These are phyloP conservation scores for Salticus scenicus DNA, from an alignment of 2,888 invertebrate genomes.

Conservation along the genomic window DNA sequence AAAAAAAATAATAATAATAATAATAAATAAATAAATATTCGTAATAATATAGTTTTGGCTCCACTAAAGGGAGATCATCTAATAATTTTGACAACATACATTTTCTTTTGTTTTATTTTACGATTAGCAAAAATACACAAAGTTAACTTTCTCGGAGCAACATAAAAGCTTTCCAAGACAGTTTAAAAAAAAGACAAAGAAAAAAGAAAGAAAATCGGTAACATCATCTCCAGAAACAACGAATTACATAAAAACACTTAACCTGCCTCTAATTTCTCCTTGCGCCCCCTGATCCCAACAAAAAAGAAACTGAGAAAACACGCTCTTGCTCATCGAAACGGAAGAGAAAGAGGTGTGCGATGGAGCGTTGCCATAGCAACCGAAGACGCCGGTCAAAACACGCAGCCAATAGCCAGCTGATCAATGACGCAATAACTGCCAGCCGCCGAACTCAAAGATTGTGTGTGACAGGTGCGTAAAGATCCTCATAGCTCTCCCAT, in stretches of 20 bases:
- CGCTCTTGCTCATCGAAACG: background rate
- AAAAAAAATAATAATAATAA: too few relatives aligned
- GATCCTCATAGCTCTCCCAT: too few relatives aligned
- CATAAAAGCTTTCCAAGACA: background rate
- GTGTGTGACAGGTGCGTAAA: background rate
- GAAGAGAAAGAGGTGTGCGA: slow-evolving; percentile 32
- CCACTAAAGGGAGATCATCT: too few relatives aligned
- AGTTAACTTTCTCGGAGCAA: background rate
- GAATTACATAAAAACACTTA: background rate
- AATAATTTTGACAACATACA: too few relatives aligned
- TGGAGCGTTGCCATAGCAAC: slow-evolving; percentile 49
- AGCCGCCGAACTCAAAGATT: slow-evolving; percentile 35
- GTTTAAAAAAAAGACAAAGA: background rate
- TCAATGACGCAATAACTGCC: slow-evolving; percentile 32
- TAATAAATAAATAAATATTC: too few relatives aligned
- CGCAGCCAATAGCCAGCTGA: slow-evolving; percentile 45
- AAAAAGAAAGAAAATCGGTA: slow-evolving; percentile 24
- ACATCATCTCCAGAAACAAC: background rate
- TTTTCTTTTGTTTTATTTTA: too few relatives aligned
- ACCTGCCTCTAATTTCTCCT: background rate
- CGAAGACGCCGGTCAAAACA: slow-evolving; percentile 29
- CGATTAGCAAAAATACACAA: background rate
- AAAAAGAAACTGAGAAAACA: background rate
- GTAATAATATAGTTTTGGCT: too few relatives aligned
- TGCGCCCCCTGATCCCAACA: background rate